These are phyloP conservation scores for Albula goreensis DNA, from an alignment of 2,113 vertebrate species.

Conservation along the genomic window DNA sequence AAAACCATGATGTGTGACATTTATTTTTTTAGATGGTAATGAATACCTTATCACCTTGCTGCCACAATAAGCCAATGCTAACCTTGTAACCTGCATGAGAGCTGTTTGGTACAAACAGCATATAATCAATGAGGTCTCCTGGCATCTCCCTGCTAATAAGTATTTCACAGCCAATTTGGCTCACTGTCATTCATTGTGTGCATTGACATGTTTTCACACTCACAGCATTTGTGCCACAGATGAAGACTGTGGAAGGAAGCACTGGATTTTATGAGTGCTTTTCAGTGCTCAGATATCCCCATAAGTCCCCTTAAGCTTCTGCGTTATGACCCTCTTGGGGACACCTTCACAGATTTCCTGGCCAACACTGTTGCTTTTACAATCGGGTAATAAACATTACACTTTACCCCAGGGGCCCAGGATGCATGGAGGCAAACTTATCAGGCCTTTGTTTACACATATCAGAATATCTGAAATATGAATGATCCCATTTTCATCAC, in stretches of 20 bases:
- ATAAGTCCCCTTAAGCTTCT: background rate
- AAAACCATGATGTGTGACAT: background rate
- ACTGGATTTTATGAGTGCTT: background rate
- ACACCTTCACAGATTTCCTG: background rate
- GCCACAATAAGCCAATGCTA: background rate
- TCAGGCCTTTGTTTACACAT: background rate
- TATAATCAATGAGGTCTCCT: background rate
- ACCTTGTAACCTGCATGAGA: background rate
- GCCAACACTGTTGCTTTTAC: background rate
- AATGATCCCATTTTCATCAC: background rate
- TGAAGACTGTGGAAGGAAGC: background rate
- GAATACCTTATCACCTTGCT: background rate
- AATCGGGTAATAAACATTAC: background rate
- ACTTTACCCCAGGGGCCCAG: background rate
- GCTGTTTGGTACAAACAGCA: background rate
- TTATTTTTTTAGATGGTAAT: background rate
- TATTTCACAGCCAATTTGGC: constrained; percentile 7
- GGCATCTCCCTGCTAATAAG: background rate
- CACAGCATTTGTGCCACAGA: background rate
- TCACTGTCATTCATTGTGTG: background rate
- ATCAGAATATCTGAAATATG: background rate
- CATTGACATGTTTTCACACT: background rate
- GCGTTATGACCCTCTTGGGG: background rate
- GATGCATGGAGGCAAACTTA: background rate
- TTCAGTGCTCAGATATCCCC: background rate